Evolutionary conservation across 2,888 invertebrate species (phyloP), one percentile per base, ranked within the genome.

Genomic region (Oxystoma pomonae): DNA sequence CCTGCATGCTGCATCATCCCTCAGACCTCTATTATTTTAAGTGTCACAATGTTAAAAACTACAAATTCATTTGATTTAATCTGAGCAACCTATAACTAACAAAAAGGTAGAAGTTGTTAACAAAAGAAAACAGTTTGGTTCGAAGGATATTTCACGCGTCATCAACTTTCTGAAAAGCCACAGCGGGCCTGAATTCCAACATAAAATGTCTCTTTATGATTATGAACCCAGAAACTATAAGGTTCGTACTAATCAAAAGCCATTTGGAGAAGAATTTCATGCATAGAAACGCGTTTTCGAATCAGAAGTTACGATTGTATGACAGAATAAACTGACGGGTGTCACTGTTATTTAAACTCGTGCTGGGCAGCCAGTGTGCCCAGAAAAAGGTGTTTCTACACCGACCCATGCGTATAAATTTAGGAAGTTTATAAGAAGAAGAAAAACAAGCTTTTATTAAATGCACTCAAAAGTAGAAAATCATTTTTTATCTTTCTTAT

Each of bases 261-360:
- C 12, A 7, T 35, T 35, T 12, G 35, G 35, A 35, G 35, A 35
- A 35, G 35, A 35, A 35, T 35, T 35, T 35, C 35, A 35, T 35
- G 35, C 35, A 35, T 35, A 3, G 35, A n/a, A n/a, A n/a, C 70
- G 77, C 75, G 74, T 79, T 78, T 78, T 78, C 78, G 78, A 77
- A 76, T 75, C 72, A 76, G 74, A 72, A 79, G 76, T 78, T 79
- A 79, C 73, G 78, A 76, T 77, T 77, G 77, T 78, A 75, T 75
- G 78, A 78, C 78, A 78, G 77, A 76, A 77, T 78, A 77, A 77
- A 77, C 73, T 72, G 70, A 62, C 69, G 71, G 73, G 71, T 76
- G 76, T 77, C 76, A 74, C 74, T 70, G 75, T 63, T 35, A 12
- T 12, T 58, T 63, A 65, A 60, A 60, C 64, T 49, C 67, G 62